phyloP scores from a whole-genome alignment of 2,888 invertebrate species.

The Silvanus unidentatus region DNA sequence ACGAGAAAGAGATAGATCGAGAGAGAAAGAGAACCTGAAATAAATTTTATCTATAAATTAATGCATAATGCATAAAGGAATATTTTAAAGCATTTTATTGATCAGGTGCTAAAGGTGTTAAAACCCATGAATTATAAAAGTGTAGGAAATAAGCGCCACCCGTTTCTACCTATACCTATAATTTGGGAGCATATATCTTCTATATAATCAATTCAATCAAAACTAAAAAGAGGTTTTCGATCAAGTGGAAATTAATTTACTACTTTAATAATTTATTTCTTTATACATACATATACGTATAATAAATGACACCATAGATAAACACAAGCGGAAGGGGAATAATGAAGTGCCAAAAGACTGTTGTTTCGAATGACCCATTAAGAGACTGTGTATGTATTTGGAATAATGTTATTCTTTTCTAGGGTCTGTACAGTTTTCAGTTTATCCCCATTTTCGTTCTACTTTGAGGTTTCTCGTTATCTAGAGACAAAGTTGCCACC shows the following conservation, averaged over 20 bases:
- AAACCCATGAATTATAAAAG: constrained; percentile 1
- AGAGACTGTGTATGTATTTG: too few species aligned
- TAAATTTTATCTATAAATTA: constrained; percentile 4
- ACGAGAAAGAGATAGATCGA: not conserved
- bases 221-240: not conserved
- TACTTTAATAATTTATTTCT: too few species aligned
- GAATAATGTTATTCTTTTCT: too few species aligned
- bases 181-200: constrained; percentile 5
- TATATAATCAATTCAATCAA: not conserved
- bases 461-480: too few species aligned
- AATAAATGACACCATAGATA: too few species aligned
- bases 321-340: too few species aligned
- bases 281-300: too few species aligned
- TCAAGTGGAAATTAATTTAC: constrained; percentile 4
- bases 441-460: too few species aligned
- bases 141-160: constrained; percentile 1
- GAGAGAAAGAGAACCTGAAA: not conserved
- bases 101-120: constrained; percentile 3
- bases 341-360: too few species aligned
- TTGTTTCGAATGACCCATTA: too few species aligned
- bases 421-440: too few species aligned
- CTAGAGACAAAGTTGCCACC: too few species aligned
- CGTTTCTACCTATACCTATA: constrained; percentile 1
- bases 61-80: constrained; percentile 5
- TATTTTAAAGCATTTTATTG: not conserved